Base-by-base conservation (phyloP, 2,888 invertebrate species). In the Tortrix viridana region DNA sequence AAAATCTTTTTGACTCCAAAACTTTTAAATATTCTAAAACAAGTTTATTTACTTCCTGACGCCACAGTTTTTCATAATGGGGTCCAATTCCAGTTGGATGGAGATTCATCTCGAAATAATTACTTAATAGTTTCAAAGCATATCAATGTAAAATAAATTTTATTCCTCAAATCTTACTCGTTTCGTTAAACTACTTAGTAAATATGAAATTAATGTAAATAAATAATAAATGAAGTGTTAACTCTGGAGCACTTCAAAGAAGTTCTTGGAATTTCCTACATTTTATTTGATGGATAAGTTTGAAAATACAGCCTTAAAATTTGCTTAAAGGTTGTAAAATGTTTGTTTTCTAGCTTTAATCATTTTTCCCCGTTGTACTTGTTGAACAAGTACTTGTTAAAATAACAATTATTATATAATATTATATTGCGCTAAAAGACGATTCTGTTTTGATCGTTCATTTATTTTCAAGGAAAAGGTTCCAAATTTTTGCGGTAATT, bases 121-220 rank as follows among this genome's bases (percentile, higher is more conserved):
- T 38, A n/a, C n/a, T n/a, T n/a, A 37, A 50, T 56, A 61, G 18
- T 56, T 56, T 46, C 23, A 43, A 61, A 57, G 62, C 62, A 62
- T 62, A 62, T 62, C 62, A 62, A 56, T 38, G 19, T 49, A 37
- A 61, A 56, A 16, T 55, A 49, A 61, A 37, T 56, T 12, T 37
- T 46, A 52, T 23, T 37, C 50, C 62, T 16, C 46, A 56, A 23
- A 5, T 56, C 32, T 43, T 37, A 22, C 26, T 46, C 32, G 5
- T 57, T 56, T 44, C 47, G 32, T 14, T 46, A 18, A 55, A 38
- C 32, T 37, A 16, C 19, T 46, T 23, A 55, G 54, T 43, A 46
- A 53, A 19, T 47, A 47, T 41, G 47, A 47, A 22, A 9, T 44
- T 22, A 52, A 46, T 56, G 50, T 62, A 62, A 18, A 61, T 55